Percentiles rank a stretch among this genome's conserved stretches.
These are phyloP conservation scores for Nemurella pictetii DNA, from an alignment of 2,888 invertebrate genomes.

Conservation along the genomic window DNA sequence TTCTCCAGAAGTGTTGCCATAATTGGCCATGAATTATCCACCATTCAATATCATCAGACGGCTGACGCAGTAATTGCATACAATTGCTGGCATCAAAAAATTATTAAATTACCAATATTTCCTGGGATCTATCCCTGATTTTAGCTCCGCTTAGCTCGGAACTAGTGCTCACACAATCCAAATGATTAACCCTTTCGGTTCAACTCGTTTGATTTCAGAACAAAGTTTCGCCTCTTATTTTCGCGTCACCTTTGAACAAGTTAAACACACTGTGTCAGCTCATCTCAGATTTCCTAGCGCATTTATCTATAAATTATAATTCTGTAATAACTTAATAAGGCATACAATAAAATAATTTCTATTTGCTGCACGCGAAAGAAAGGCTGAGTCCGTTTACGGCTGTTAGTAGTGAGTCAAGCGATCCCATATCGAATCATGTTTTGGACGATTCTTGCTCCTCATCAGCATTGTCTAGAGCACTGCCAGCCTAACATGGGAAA, in stretches of 20 bases:
- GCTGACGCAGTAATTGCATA: conserved; percentile 3
- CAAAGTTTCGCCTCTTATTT: neutral
- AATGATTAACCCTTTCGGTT: neutral
- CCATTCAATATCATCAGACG: neutral
- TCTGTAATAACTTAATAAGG: neutral
- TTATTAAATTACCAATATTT: neutral
- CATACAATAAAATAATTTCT: neutral
- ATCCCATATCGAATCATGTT: neutral
- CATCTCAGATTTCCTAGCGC: neutral
- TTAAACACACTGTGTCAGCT: neutral
- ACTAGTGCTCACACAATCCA: neutral
- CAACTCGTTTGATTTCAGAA: neutral
- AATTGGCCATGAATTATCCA: conserved; percentile 3
- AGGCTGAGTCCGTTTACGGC: neutral
- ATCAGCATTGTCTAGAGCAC: neutral
- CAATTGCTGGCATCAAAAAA: conserved; percentile 4
- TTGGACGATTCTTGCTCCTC: neutral
- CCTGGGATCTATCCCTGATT: neutral
- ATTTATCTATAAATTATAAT: neutral
- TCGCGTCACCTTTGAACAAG: neutral
- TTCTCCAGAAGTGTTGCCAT: neutral
- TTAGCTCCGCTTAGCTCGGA: neutral
- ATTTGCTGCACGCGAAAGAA: neutral
- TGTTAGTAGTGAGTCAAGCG: neutral
- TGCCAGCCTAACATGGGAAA: neutral